Evolutionary conservation across 2,797 vertebrate genomes (phyloP), one percentile per base, ranked within the genome.

Genomic region (Geotrypetes seraphini): DNA sequence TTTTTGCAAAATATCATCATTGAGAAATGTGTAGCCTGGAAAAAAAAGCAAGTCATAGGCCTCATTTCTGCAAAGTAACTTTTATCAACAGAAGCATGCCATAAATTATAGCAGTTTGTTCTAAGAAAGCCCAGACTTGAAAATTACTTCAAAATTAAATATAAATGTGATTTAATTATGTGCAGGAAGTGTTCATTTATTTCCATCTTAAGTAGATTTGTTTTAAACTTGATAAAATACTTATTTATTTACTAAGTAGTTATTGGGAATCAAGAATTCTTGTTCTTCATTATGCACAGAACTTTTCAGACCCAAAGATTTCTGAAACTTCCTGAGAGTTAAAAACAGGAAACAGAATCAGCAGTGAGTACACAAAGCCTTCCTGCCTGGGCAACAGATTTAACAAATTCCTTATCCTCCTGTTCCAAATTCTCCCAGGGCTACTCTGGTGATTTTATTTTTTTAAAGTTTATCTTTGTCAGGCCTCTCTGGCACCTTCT

Each of bases 321-420:
- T 79, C 51, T 30, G 69, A 79, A 78, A 79, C 20, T 23, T 34
- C 21, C 22, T 19, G 26, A 51, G 26, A 46, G 50, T 50, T 66
- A 61, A 67, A 59, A 75, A 75, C 52, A 71, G 78, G 71, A 81
- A 79, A 69, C 31, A 57, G 30, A 35, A 54, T 60, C 51, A 65
- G 1, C 22, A 47, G 44, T 43, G 43, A 37, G 42, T 60, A 71
- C 70, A 68, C 49, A 56, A 46, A 65, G 38, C 39, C 30, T 7
- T 73, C 52, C 68, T 82, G 82, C 73, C 74, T 59, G 50, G 57
- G 75, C 50, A 57, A 47, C 22, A 28, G 31, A 39, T 51, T 58
- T 53, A 62, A 45, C 53, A 55, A 71, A 60, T 78, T 82, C 73
- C 65, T 75, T 65, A 46, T 64, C 41, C 47, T 46, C 11, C 32